Conservation (phyloP, 2,113 vertebrate genomes). For the Edolisoma coerulescens region DNA sequence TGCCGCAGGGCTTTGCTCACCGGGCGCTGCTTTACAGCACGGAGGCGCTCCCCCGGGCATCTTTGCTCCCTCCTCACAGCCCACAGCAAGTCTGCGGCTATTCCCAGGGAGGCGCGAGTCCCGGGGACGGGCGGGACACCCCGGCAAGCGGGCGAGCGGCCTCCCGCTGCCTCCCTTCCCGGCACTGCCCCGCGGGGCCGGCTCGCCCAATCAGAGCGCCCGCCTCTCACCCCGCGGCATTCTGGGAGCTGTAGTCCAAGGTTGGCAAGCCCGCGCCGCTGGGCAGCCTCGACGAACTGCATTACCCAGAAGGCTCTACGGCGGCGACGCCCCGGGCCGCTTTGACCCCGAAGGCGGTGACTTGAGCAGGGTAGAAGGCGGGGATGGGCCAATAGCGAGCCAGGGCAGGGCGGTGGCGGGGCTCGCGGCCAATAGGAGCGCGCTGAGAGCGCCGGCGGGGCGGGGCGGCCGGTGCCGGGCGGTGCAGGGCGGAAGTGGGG, state of each 20-base stretch:
- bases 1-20: not conserved
- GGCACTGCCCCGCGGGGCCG: fast-evolving
- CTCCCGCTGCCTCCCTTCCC: too few relatives aligned
- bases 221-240: fast-evolving
- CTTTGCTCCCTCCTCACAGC: not conserved
- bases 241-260: not conserved
- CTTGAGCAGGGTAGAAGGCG: fast-evolving
- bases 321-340: fast-evolving
- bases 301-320: not conserved
- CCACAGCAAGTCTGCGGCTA: fast-evolving
- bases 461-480: not conserved
- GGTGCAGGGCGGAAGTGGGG: not conserved
- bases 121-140: too few relatives aligned
- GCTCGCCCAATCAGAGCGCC: not conserved
- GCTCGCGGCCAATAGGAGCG: not conserved
- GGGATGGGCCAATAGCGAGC: not conserved
- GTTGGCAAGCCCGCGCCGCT: fast-evolving
- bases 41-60: fast-evolving
- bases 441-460: fast-evolving
- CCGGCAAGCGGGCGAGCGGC: not conserved
- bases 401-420: fast-evolving
- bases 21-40: not conserved
- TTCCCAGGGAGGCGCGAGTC: not conserved
- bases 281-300: fast-evolving
- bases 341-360: not conserved